Percentiles rank a stretch among this genome's conserved stretches.
phyloP scores from a whole-genome alignment of 2,888 invertebrate genomes.

The Lepidocyrtinus sp. region DNA sequence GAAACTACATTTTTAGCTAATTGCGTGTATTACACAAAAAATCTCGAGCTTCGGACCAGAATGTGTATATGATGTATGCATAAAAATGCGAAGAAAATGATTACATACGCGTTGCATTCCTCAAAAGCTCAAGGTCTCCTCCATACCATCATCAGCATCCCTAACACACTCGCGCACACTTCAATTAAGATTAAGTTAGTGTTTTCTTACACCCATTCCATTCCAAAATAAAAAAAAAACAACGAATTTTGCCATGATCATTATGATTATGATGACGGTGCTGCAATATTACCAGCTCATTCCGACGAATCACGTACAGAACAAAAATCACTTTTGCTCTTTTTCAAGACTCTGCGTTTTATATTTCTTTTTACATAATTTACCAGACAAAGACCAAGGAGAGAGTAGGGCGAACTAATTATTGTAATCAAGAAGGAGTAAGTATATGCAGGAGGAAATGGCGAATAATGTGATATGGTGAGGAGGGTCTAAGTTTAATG shows the following conservation, averaged over 20 bases:
- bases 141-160: background rate
- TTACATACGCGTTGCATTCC: too few species aligned
- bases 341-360: background rate
- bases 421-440: constrained; percentile 6
- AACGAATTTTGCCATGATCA: background rate
- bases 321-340: constrained; percentile 13
- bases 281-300: too few species aligned
- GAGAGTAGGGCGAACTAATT: too few species aligned
- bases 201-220: background rate
- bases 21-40: constrained; percentile 9
- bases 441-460: background rate
- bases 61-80: too few species aligned
- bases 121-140: constrained; percentile 12
- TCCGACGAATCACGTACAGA: too few species aligned
- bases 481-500: constrained; percentile 19
- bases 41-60: background rate
- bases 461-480: background rate
- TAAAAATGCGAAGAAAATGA: too few species aligned
- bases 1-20: background rate
- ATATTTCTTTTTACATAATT: background rate
- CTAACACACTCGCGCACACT: background rate
- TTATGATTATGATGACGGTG: too few species aligned
- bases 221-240: background rate
- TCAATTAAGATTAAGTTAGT: background rate
- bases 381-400: background rate